Percentiles rank a stretch among this genome's conserved stretches.
phyloP scores from a whole-genome alignment of 2,888 invertebrate genomes.

The Cyclophora albipunctata region DNA sequence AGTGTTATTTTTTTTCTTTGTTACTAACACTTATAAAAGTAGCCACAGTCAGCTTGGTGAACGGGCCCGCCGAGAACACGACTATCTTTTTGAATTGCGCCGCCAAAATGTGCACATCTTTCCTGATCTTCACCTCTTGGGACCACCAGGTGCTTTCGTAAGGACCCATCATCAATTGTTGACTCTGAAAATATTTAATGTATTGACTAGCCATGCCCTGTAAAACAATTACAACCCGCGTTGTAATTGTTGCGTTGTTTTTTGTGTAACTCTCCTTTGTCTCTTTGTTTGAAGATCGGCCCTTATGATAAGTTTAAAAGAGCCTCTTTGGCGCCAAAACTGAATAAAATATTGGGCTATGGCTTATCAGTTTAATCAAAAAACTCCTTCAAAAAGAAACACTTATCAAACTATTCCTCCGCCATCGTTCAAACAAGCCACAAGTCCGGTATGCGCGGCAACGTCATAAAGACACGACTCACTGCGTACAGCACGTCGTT shows the following conservation, averaged over 20 bases:
- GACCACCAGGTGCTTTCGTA: slow-evolving; percentile 54
- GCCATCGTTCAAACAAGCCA: background rate
- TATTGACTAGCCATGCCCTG: background rate
- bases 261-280: background rate
- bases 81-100: slow-evolving; percentile 38
- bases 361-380: background rate
- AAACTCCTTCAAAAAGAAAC: background rate
- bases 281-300: background rate
- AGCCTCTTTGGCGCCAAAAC: too few relatives aligned
- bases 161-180: slow-evolving; percentile 38
- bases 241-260: background rate
- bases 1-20: background rate
- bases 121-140: slow-evolving; percentile 23
- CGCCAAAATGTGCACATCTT: slow-evolving; percentile 34
- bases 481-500: slow-evolving; percentile 56
- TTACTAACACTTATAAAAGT: slow-evolving; percentile 52
- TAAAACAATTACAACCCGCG: background rate
- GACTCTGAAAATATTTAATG: slow-evolving; percentile 36
- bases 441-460: too few relatives aligned
- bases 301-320: background rate
- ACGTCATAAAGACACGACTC: slow-evolving; percentile 17
- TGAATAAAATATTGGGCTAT: too few relatives aligned
- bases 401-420: background rate
- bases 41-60: slow-evolving; percentile 43
- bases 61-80: slow-evolving; percentile 56